Evolutionary conservation across 2,888 invertebrate genomes (phyloP), one percentile per base, ranked within the genome.

Genomic region (Andricus curvator): DNA sequence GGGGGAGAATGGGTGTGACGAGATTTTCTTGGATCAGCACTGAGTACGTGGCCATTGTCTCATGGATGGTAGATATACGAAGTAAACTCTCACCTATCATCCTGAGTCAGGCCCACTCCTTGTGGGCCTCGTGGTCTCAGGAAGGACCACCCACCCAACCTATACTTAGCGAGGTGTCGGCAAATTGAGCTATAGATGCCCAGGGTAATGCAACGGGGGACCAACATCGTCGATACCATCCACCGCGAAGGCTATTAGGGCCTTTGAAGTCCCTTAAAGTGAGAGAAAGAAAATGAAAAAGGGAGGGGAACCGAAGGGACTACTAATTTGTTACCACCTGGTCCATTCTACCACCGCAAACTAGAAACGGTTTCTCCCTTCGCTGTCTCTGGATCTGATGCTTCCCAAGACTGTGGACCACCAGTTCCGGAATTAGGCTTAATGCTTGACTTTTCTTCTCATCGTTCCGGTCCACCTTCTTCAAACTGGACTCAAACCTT

Each of bases 111-210:
- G 83, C 80, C 84, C 87, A 84, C 84, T 84, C 86, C 84, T 87
- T 85, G 86, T 80, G 81, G 85, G 82, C 82, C 87, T 84, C 85
- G 85, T 87, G 81, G 86, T 83, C 87, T 82, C 84, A 83, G 80
- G 85, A 88, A 84, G 88, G 89, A 89, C 89, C 88, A 88, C 89
- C 92, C 92, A 92, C 91, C 90, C 89, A 92, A 92, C 92, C 92
- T 92, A 92, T 92, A 92, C 92, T 92, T 92, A 92, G 92, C 91
- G 91, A 92, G 92, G 92, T 92, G 92, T 92, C 81, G 83, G 83
- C 82, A 83, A 84, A 85, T 86, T 84, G 83, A 92, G 92, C 92
- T 92, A 92, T 92, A 92, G 92, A 91, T 89, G 90, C 88, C 88
- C 88, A 89, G 89, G 89, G 90, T 90, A 91, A 91, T 90, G 89